Evolutionary conservation across 1,140 invertebrate genomes (phyloP).

Genomic region (Drosophila asahinai): DNA sequence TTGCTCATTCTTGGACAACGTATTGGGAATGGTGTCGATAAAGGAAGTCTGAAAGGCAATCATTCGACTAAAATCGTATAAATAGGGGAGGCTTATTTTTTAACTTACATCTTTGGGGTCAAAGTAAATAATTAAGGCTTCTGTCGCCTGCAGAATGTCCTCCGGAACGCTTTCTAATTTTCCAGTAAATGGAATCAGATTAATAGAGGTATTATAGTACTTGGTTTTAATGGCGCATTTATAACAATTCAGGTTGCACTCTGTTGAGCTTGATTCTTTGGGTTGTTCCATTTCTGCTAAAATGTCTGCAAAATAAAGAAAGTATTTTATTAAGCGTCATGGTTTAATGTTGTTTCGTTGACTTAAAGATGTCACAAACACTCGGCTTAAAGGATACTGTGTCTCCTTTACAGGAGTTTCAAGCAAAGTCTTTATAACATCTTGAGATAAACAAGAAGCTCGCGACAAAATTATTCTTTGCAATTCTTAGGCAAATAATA

Average conservation of each 20-base stretch:
- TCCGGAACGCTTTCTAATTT: conserved; percentile 52
- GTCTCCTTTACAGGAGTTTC: no score
- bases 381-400: no score
- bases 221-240: conserved; percentile 61
- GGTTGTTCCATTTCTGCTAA: conserved; percentile 53
- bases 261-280: conserved; percentile 9
- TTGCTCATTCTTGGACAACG: conserved; percentile 39
- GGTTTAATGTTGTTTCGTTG: background rate
- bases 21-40: conserved; percentile 37
- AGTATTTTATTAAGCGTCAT: background rate
- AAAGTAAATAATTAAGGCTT: conserved; percentile 63
- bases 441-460: background rate
- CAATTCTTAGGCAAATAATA: background rate
- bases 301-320: conserved; percentile 33
- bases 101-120: conserved; percentile 48
- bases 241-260: conserved; percentile 29
- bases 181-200: conserved; percentile 54
- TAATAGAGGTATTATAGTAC: conserved; percentile 55
- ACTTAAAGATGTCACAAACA: no score
- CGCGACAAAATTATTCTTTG: background rate
- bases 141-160: conserved; percentile 41
- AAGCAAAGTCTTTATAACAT: background rate
- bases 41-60: conserved; percentile 46
- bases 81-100: no score
- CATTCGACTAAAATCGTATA: background rate